Conservation (phyloP, 2,888 invertebrate genomes). For the Thumatha senex region DNA sequence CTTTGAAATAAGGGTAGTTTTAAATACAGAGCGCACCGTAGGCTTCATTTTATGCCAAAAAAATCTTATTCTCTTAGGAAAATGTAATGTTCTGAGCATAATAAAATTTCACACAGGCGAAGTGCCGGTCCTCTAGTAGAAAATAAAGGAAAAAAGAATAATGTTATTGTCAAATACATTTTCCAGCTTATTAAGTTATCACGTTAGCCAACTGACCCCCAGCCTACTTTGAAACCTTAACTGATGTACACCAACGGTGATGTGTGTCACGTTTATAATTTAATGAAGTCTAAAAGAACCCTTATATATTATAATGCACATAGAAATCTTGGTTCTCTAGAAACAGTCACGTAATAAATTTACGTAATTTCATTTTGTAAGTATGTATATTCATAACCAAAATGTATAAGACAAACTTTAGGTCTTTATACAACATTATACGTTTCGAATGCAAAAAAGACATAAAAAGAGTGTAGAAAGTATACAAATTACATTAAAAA, state of each 20-base stretch:
- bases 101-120: too few species aligned
- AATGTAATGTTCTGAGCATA: too few species aligned
- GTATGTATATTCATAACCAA: neutral
- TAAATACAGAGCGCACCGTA: too few species aligned
- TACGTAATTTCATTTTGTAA: conserved; percentile 19
- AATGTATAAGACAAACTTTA: neutral
- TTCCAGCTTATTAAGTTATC: too few species aligned
- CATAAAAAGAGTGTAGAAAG: neutral
- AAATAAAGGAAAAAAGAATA: too few species aligned
- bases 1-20: too few species aligned
- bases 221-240: neutral
- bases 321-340: neutral
- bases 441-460: neutral
- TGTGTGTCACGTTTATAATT: neutral
- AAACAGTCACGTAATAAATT: conserved; percentile 20
- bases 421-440: neutral
- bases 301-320: neutral
- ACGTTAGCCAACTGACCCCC: too few species aligned
- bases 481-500: neutral
- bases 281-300: neutral
- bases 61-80: too few species aligned
- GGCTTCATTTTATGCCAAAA: too few species aligned
- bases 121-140: too few species aligned
- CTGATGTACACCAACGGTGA: too few species aligned
- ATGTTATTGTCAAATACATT: too few species aligned